A percentile compares a stretch with the other conserved stretches of the same genome.
These are phyloP conservation scores for Ceyx cyanopectus DNA, from an alignment of 2,113 vertebrate species.

Conservation along the genomic window DNA sequence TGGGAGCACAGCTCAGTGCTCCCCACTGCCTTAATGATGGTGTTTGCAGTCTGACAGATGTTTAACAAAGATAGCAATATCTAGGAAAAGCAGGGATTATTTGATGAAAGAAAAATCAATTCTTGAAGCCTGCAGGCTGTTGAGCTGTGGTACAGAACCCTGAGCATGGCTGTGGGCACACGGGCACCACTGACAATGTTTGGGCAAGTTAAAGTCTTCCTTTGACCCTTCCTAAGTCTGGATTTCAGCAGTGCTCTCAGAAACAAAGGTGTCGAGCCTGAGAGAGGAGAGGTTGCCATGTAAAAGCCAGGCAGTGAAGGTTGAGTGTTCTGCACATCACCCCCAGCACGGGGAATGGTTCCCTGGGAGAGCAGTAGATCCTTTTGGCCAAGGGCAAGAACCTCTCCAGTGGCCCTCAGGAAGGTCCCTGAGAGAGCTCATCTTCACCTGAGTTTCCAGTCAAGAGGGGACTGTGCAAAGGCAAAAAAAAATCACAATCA, in stretches of 20 bases:
- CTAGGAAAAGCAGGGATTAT: neutral
- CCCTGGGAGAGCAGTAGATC: neutral
- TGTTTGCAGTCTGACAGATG: neutral
- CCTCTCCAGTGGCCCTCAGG: neutral
- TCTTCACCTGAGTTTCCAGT: neutral
- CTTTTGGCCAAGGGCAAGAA: neutral
- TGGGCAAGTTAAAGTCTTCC: neutral
- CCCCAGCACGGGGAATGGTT: neutral
- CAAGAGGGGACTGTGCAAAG: neutral
- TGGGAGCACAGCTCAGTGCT: no score
- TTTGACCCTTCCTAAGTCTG: neutral
- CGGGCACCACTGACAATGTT: neutral
- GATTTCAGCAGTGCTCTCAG: neutral
- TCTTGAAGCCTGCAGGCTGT: neutral
- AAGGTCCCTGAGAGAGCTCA: neutral
- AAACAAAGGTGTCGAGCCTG: neutral
- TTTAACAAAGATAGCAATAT: neutral
- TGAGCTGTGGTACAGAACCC: neutral
- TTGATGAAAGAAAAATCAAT: neutral
- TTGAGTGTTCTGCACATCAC: neutral
- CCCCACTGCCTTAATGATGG: neutral
- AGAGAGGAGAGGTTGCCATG: neutral
- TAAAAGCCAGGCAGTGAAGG: neutral
- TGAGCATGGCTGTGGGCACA: neutral
- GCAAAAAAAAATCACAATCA: neutral